Conservation (phyloP, 2,888 invertebrate genomes). For the Ametastegia equiseti region DNA sequence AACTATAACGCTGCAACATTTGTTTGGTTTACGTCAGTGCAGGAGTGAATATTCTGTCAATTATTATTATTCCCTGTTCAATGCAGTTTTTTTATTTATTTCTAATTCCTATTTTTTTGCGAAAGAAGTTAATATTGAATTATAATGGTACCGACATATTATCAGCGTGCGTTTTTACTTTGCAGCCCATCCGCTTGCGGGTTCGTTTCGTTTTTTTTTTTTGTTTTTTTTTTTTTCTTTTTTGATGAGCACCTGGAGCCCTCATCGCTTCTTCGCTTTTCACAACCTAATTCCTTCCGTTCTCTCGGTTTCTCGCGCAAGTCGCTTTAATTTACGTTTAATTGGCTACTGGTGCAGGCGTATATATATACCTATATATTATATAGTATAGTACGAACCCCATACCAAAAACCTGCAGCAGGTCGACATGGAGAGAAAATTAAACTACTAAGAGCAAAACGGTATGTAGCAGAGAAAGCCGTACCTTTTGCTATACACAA, state of each 20-base stretch:
- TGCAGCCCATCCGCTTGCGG: neutral
- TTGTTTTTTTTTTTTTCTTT: neutral
- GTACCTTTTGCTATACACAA: neutral
- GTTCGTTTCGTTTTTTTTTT: neutral
- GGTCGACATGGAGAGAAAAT: conserved; percentile 12
- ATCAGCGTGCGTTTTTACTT: neutral
- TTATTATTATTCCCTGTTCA: neutral
- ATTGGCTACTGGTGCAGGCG: conserved; percentile 37
- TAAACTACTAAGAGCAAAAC: conserved; percentile 27
- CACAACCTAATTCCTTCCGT: conserved; percentile 34
- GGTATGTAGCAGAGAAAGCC: neutral
- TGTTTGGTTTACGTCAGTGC: neutral
- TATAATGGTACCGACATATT: neutral
- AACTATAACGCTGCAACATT: neutral
- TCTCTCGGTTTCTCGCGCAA: conserved; percentile 17
- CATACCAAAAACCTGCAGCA: neutral
- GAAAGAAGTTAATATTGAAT: neutral
- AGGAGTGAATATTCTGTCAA: neutral
- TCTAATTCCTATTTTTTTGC: neutral
- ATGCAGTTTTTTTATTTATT: neutral
- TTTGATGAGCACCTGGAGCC: neutral
- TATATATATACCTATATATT: neutral
- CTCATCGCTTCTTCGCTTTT: conserved; percentile 3
- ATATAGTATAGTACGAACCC: too few species aligned
- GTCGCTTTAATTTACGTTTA: conserved; percentile 46